Evolutionary conservation across 23 tunicate species (phyloP).

Genomic region (Corella eumyota): DNA sequence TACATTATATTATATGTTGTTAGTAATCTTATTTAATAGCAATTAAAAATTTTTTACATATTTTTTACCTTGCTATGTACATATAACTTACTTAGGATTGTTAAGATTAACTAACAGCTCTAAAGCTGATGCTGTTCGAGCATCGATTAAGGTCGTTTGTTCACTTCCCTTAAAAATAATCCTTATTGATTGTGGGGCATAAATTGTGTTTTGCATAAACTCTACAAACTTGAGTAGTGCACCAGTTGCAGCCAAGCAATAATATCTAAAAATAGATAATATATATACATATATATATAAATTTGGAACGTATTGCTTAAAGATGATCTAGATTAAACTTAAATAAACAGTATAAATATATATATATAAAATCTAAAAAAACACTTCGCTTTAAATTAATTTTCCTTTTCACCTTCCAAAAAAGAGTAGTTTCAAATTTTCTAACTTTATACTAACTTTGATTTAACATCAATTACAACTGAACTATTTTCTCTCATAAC

Average conservation of each 20-base stretch:
- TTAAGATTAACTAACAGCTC: constrained; percentile 41
- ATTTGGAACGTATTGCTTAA: too few relatives aligned
- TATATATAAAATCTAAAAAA: too few relatives aligned
- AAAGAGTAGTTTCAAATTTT: too few relatives aligned
- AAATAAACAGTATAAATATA: too few relatives aligned
- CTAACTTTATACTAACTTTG: constrained; percentile 43
- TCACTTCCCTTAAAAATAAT: constrained; percentile 70
- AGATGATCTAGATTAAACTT: too few relatives aligned
- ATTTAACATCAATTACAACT: constrained; percentile 61
- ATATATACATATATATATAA: too few relatives aligned
- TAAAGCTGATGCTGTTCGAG: constrained; percentile 50
- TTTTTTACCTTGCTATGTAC: too few relatives aligned
- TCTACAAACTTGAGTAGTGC: constrained; percentile 80
- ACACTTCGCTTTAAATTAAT: too few relatives aligned
- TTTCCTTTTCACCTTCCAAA: too few relatives aligned
- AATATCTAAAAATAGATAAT: constrained; percentile 44
- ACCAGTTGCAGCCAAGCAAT: constrained; percentile 74
- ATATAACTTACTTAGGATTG: constrained; percentile 19
- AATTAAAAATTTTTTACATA: too few relatives aligned
- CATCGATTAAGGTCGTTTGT: constrained; percentile 76
- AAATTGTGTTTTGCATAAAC: constrained; percentile 54
- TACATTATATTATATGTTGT: too few relatives aligned
- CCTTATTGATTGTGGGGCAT: constrained; percentile 45
- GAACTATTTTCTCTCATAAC: constrained; percentile 67
- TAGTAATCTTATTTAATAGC: too few relatives aligned